Evolutionary conservation across 2,113 vertebrate species (phyloP).

Genomic region (Theristicus caerulescens): DNA sequence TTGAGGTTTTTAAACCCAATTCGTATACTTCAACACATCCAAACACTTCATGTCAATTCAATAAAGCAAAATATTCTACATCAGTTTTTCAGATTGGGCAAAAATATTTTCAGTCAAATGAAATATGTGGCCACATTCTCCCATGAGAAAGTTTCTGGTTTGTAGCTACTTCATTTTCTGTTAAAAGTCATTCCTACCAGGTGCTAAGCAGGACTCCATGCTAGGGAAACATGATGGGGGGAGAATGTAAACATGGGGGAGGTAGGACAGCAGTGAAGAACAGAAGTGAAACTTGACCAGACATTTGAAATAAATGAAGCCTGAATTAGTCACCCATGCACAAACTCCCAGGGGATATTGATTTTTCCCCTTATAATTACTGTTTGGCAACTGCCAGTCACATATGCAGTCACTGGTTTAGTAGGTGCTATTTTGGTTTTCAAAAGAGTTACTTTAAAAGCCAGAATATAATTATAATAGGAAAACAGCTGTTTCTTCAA

Average conservation of each 20-base stretch:
- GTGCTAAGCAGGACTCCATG: neutral
- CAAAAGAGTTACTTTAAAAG: neutral
- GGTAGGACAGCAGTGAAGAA: neutral
- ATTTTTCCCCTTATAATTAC: neutral
- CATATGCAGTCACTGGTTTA: neutral
- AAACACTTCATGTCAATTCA: neutral
- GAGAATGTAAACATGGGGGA: rapidly evolving
- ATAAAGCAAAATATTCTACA: neutral
- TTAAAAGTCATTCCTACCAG: neutral
- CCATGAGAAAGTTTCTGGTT: neutral
- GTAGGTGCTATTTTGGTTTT: neutral
- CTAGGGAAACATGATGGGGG: neutral
- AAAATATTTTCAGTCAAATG: neutral
- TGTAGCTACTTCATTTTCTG: neutral
- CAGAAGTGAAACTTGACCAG: neutral
- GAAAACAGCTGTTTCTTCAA: neutral
- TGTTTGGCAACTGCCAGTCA: neutral
- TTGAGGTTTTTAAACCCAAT: neutral
- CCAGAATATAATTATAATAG: neutral
- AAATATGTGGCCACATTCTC: neutral
- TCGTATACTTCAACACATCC: neutral
- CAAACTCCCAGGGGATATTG: neutral
- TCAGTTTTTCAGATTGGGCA: neutral
- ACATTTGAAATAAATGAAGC: neutral
- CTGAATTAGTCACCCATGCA: neutral